Evolutionary conservation across 2,888 invertebrate genomes (phyloP).

Genomic region (Perdita meconis): DNA sequence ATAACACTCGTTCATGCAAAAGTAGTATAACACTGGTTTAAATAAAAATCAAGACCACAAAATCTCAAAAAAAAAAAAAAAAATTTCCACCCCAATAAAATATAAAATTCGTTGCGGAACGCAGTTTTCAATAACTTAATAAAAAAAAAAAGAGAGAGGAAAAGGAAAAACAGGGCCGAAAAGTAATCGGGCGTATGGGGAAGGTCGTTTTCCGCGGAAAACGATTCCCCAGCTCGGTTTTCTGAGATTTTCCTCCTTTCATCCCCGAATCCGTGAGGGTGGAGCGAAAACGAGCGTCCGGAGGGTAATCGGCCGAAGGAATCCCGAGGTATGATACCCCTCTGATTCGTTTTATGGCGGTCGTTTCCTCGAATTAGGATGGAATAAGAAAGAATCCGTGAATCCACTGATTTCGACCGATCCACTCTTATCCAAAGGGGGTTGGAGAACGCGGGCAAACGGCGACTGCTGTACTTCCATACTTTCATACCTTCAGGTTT

Average conservation of each 20-base stretch:
- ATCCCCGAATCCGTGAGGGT: slow-evolving; percentile 45
- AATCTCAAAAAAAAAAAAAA: too few relatives aligned
- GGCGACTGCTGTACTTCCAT: too few relatives aligned
- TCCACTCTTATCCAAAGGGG: slow-evolving; percentile 19
- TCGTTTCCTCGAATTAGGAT: slow-evolving; percentile 77
- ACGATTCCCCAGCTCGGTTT: slow-evolving; percentile 48
- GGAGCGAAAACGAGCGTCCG: slow-evolving; percentile 69
- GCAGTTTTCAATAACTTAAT: slow-evolving; percentile 68
- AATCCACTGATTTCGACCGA: slow-evolving; percentile 54
- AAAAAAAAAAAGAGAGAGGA: too few relatives aligned
- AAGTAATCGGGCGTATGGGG: slow-evolving; percentile 58
- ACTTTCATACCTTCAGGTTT: too few relatives aligned
- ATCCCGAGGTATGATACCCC: slow-evolving; percentile 77
- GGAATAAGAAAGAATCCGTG: slow-evolving; percentile 74
- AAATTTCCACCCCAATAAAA: too few relatives aligned
- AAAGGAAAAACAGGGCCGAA: too few relatives aligned
- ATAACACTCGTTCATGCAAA: too few relatives aligned
- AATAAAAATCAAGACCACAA: too few relatives aligned
- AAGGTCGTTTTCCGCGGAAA: slow-evolving; percentile 31
- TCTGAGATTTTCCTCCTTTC: slow-evolving; percentile 44
- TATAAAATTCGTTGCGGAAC: too few relatives aligned
- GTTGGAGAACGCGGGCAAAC: neutral
- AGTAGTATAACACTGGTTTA: too few relatives aligned
- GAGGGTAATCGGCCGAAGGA: slow-evolving; percentile 68
- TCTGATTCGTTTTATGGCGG: slow-evolving; percentile 80